Percentiles rank a stretch among this genome's conserved stretches.
phyloP scores from a whole-genome alignment of 2,113 vertebrate genomes.

The Pica pica region DNA sequence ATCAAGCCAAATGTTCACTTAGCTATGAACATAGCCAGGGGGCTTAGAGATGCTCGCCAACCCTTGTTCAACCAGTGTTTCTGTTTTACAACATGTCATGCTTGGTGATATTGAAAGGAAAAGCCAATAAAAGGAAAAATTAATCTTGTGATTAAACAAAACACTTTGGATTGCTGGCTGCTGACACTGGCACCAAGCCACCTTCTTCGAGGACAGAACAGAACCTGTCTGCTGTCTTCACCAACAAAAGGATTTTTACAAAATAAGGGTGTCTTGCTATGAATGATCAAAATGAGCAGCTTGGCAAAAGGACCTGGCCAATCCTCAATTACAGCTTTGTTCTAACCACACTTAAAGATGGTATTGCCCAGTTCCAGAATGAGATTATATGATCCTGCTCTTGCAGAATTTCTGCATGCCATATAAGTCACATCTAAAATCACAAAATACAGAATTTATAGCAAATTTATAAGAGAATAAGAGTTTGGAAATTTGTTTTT shows the following conservation, averaged over 20 bases:
- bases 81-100: slow-evolving; percentile 54
- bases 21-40: slow-evolving; percentile 39
- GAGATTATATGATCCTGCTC: not conserved
- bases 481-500: not conserved
- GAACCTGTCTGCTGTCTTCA: slow-evolving; percentile 43
- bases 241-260: slow-evolving; percentile 3
- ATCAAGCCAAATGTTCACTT: slow-evolving; percentile 52
- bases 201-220: not conserved
- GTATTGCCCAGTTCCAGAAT: not conserved
- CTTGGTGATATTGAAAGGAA: slow-evolving; percentile 34
- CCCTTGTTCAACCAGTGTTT: slow-evolving; percentile 34
- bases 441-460: not conserved
- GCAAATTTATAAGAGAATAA: not conserved
- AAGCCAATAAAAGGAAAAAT: slow-evolving; percentile 56
- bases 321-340: not conserved
- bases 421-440: not conserved
- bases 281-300: slow-evolving; percentile 10
- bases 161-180: slow-evolving; percentile 29
- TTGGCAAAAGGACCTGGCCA: not conserved
- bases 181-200: slow-evolving; percentile 15
- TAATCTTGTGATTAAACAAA: slow-evolving; percentile 52
- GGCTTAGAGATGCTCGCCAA: slow-evolving; percentile 23
- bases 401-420: not conserved
- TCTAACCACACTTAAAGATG: not conserved
- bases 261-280: not conserved